Evolutionary conservation across 2,113 vertebrate genomes (phyloP), one percentile per base, ranked within the genome.

Genomic region (Aegotheles bennettii): DNA sequence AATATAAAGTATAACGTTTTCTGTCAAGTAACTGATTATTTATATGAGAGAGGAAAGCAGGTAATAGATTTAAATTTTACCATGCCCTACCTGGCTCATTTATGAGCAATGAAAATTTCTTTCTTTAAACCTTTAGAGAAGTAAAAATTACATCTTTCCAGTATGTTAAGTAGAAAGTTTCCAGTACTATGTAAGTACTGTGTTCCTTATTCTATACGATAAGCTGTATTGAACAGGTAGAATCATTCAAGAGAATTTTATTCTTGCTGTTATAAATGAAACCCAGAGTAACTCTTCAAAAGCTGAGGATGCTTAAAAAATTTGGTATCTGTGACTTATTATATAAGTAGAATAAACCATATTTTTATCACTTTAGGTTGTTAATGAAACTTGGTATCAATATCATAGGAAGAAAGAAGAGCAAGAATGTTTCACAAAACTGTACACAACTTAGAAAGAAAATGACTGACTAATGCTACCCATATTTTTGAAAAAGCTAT

Each of bases 151-250:
- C 16, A 70, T 31, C 6, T 75, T 78, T 75, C 16, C 25, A 33
- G 4, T 5, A 63, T 26, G 23, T 45, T 50, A 63, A 71, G 7
- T 42, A 51, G 40, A 68, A 82, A 63, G 3, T 12, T 78, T 77
- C 54, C 36, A 36, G 11, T n/a, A 24, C 3, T 69, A 28, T 26
- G 5, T 43, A 43, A 24, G 11, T 19, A 53, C 4, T 0, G 0
- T 33, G 2, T 0, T 26, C 42, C 92, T 47, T 38, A 5, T 71
- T 54, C 35, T 83, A 1, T 61, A 71, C n/a, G 24, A 38, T 56
- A 79, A 85, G 16, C 6, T 54, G 4, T 35, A 43, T 11, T 56
- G 6, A 26, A 67, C 16, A 2, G 47, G 26, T 40, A 65, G 25
- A 80, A 84, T 29, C 71, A 82, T 54, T 59, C 7, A 10, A 53